Evolutionary conservation across 1,140 invertebrate species (phyloP), one percentile per base, ranked within the genome.

Genomic region (Saccostrea glomerata): DNA sequence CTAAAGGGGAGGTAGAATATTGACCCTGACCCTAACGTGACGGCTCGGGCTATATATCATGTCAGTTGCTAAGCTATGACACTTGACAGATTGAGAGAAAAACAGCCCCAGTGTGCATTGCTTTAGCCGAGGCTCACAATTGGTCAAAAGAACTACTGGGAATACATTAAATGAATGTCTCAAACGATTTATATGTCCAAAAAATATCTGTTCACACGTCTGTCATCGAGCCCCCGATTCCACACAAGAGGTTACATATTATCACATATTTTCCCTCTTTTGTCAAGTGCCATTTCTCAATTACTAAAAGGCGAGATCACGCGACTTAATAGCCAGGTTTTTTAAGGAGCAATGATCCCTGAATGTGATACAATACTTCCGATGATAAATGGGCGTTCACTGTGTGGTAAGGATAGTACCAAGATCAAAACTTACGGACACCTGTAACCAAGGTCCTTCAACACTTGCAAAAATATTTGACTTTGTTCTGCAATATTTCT

Each of bases 61-160:
- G 92, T 90, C 92, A 93, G 92, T 90, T 91, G 90, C 90, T 91
- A 93, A 89, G 90, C 90, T 91, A 90, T 93, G 92, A 93, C 92
- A 93, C 92, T 92, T 93, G 92, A 93, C 92, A 93, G 92, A 91
- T 93, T 93, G 92, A 92, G 92, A 92, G 92, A 89, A 90, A 85
- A 88, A 90, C 89, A 90, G 89, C 84, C 89, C 85, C 82, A 73
- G 56, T 70, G 87, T 90, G 70, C 87, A 85, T 90, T 84, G 89
- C 89, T 77, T 77, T 77, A 77, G 70, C 70, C 25, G 70, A 88
- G 84, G 85, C 89, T 87, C 85, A 90, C 85, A 90, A 90, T 90
- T 90, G 89, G 89, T 84, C 89, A 85, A 77, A 82, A 83, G 82
- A 77, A 23, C 73, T 58, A 56, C 60, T 84, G 87, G 83, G 89